Percentiles rank a stretch among this genome's conserved stretches.
Conservation (phyloP, 2,113 vertebrate species). For the Apaloderma vittatum region DNA sequence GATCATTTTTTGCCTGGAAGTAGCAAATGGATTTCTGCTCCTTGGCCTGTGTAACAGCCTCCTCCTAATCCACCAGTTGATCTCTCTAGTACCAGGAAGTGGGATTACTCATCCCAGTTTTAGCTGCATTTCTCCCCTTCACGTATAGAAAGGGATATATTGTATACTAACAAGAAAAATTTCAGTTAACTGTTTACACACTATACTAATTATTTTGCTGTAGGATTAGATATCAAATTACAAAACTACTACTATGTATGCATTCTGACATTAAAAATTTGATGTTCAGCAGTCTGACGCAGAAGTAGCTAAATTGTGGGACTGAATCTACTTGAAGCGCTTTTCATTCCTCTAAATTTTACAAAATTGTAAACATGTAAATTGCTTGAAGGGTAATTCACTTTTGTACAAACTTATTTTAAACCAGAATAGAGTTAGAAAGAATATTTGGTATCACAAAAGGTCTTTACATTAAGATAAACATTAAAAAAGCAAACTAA, state of each 20-base stretch:
- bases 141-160: neutral
- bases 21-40: neutral
- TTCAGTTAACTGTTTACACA: neutral
- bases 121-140: neutral
- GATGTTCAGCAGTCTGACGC: neutral
- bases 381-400: neutral
- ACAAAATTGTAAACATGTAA: neutral
- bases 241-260: neutral
- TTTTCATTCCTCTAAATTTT: neutral
- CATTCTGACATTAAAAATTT: neutral
- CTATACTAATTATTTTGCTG: neutral
- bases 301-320: neutral
- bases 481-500: neutral
- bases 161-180: neutral
- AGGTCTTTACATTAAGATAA: neutral
- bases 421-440: neutral
- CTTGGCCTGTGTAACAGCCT: neutral
- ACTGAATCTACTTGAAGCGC: neutral
- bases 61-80: neutral
- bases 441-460: neutral
- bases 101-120: neutral
- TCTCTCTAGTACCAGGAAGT: neutral
- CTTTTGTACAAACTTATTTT: neutral
- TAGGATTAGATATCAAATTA: neutral
- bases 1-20: neutral